Evolutionary conservation across 2,113 vertebrate genomes (phyloP).

Genomic region (Sakesphorus luctuosus): DNA sequence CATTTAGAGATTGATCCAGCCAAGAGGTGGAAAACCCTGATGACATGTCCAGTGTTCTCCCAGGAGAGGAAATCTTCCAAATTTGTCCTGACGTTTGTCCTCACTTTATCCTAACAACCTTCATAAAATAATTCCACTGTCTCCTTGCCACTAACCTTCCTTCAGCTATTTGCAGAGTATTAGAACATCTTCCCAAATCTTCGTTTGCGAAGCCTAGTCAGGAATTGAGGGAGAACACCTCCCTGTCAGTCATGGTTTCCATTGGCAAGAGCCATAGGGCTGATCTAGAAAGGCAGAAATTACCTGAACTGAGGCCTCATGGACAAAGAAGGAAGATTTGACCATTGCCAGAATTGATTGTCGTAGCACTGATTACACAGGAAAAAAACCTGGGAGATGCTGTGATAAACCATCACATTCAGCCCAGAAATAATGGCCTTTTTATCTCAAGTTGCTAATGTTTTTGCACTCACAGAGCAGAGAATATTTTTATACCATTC

Average conservation of each 20-base stretch:
- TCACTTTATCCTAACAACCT: not conserved
- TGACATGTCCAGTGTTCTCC: not conserved
- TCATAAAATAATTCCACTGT: not conserved
- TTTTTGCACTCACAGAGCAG: not conserved
- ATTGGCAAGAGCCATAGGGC: not conserved
- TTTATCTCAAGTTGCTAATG: not conserved
- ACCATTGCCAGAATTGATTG: not conserved
- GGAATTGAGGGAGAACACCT: not conserved
- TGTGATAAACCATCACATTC: not conserved
- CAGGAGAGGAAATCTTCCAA: not conserved
- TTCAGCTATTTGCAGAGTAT: not conserved
- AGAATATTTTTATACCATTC: not conserved
- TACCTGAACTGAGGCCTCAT: not conserved
- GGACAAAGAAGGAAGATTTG: not conserved
- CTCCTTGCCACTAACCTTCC: not conserved
- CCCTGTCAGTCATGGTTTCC: not conserved
- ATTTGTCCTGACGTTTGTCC: not conserved
- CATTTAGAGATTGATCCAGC: not conserved
- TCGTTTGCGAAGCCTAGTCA: too few relatives aligned
- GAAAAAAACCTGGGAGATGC: not conserved
- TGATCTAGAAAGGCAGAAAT: not conserved
- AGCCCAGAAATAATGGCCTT: not conserved
- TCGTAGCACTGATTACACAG: not conserved
- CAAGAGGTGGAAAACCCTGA: not conserved
- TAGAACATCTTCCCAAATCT: not conserved